phyloP scores from a whole-genome alignment of 2,113 vertebrate species.

The Sinocyclocheilus maitianheensis region DNA sequence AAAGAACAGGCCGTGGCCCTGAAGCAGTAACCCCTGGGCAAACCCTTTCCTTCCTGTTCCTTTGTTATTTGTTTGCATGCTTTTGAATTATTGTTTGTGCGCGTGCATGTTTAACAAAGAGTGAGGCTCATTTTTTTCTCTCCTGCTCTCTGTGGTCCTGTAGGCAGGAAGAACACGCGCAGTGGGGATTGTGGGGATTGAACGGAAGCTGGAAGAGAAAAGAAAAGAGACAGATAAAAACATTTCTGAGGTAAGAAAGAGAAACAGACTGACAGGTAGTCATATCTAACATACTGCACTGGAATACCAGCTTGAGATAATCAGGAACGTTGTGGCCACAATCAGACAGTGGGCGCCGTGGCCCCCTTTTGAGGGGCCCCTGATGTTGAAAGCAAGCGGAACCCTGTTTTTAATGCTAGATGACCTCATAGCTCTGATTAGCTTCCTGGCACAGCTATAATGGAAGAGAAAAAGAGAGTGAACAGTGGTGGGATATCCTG shows the following conservation, averaged over 20 bases:
- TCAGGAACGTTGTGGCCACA: background rate
- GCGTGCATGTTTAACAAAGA: background rate
- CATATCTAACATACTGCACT: slow-evolving; percentile 1
- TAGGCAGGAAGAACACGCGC: slow-evolving; percentile 93
- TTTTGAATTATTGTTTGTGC: slow-evolving; percentile 20
- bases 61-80: slow-evolving; percentile 23
- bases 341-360: background rate
- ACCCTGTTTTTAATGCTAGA: slow-evolving; percentile 26
- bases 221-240: slow-evolving; percentile 99
- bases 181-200: slow-evolving; percentile 96
- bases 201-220: slow-evolving; percentile 96
- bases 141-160: slow-evolving; percentile 71
- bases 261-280: background rate
- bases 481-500: slow-evolving; percentile 22
- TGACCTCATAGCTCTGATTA: slow-evolving; percentile 47
- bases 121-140: slow-evolving; percentile 54
- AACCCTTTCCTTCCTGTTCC: slow-evolving; percentile 52
- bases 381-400: background rate
- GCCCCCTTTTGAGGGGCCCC: background rate
- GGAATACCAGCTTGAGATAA: background rate
- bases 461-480: slow-evolving; percentile 35
- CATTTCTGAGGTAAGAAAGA: slow-evolving; percentile 90
- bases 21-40: slow-evolving; percentile 18
- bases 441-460: slow-evolving; percentile 47
- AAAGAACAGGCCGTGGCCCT: background rate